phyloP scores from a whole-genome alignment of 2,888 invertebrate genomes.

The Eristalinus aeneus region DNA sequence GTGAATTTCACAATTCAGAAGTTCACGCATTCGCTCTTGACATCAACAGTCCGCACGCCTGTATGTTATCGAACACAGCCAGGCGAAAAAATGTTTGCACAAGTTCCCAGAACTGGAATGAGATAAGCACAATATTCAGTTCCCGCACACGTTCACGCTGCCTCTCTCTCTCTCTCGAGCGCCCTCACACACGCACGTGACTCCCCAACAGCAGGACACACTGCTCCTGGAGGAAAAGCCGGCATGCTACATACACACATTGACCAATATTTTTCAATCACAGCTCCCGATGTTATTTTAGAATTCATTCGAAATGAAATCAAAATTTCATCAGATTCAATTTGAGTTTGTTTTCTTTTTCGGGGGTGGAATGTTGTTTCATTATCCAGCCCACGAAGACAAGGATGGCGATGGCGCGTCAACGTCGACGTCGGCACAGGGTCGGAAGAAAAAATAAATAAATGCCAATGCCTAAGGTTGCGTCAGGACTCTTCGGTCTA shows the following conservation, averaged over 20 bases:
- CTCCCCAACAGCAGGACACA: background rate
- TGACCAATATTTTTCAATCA: slow-evolving; percentile 71
- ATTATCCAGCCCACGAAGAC: slow-evolving; percentile 29
- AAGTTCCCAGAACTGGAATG: slow-evolving; percentile 38
- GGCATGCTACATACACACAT: slow-evolving; percentile 5
- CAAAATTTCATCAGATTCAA: slow-evolving; percentile 71
- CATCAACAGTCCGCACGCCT: background rate
- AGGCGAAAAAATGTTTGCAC: slow-evolving; percentile 55
- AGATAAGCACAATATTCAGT: slow-evolving; percentile 59
- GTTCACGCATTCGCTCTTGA: background rate
- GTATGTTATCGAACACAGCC: slow-evolving; percentile 54
- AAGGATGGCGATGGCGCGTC: background rate
- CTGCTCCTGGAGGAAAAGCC: background rate
- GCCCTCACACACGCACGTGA: background rate
- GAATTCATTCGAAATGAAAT: slow-evolving; percentile 71
- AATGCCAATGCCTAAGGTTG: slow-evolving; percentile 60
- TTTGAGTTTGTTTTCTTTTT: slow-evolving; percentile 67
- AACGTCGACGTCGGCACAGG: background rate
- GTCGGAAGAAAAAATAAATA: slow-evolving; percentile 39
- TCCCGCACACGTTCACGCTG: background rate
- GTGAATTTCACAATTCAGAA: background rate
- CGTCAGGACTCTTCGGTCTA: slow-evolving; percentile 27
- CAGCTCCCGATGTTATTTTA: slow-evolving; percentile 69
- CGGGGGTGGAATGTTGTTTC: slow-evolving; percentile 51
- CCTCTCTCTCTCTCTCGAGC: background rate